These are phyloP conservation scores for Melitaea athalia DNA, from an alignment of 2,888 invertebrate genomes.

Conservation along the genomic window DNA sequence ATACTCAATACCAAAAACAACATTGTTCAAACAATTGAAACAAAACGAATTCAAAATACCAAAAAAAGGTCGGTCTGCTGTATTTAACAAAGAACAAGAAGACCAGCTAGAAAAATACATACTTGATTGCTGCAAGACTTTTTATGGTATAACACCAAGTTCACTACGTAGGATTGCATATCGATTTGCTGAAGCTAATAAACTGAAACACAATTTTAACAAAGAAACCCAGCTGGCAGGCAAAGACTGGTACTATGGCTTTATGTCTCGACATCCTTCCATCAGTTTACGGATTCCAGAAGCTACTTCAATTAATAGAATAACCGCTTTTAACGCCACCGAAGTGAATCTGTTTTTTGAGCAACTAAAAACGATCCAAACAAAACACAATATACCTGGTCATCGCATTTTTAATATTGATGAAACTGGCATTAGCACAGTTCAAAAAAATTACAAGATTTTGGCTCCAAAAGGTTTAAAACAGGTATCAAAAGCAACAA, in stretches of 20 bases:
- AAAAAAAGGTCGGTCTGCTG: too few species aligned
- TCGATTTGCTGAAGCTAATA: slow-evolving; percentile 41
- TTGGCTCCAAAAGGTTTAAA: too few species aligned
- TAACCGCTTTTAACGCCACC: slow-evolving; percentile 40
- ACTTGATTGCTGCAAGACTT: too few species aligned
- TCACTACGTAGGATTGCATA: slow-evolving; percentile 6
- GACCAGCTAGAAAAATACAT: too few species aligned
- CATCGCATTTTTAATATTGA: slow-evolving; percentile 40
- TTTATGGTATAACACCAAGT: too few species aligned
- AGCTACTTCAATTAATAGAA: slow-evolving; percentile 39
- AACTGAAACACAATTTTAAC: slow-evolving; percentile 42
- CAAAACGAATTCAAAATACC: too few species aligned
- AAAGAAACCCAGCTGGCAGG: slow-evolving; percentile 38
- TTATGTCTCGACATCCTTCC: slow-evolving; percentile 28
- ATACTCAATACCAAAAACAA: background rate
- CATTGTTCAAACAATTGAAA: too few species aligned
- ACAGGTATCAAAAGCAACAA: background rate
- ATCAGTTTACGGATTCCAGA: slow-evolving; percentile 37
- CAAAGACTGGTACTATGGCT: slow-evolving; percentile 39
- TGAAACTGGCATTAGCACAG: slow-evolving; percentile 24
- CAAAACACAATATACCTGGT: slow-evolving; percentile 29
- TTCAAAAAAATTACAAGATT: too few species aligned
- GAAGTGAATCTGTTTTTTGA: slow-evolving; percentile 39
- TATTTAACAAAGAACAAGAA: too few species aligned
- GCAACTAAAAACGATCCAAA: slow-evolving; percentile 25